Conservation (phyloP, 2,797 vertebrate genomes). For the Philypnodon macrostomus region DNA sequence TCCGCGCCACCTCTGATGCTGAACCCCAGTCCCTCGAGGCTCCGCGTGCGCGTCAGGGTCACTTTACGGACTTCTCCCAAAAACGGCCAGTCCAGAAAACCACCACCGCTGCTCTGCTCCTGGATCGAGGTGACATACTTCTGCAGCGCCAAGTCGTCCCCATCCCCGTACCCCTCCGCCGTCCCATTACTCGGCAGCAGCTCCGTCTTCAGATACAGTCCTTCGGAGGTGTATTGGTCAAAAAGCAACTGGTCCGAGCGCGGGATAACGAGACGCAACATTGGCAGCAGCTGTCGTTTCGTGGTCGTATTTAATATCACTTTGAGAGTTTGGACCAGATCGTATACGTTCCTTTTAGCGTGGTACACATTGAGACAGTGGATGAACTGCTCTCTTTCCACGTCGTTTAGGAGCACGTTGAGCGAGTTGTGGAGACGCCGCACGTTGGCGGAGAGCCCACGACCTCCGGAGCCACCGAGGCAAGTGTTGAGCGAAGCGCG, state of each 20-base stretch:
- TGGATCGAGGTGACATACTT: slow-evolving; percentile 44
- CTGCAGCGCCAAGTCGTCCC: slow-evolving; percentile 35
- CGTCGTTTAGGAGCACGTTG: slow-evolving; percentile 84
- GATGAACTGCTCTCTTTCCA: slow-evolving; percentile 88
- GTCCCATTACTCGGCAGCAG: slow-evolving; percentile 45
- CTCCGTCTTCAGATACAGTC: slow-evolving; percentile 82
- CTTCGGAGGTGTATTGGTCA: slow-evolving; percentile 93
- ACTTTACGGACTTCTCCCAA: slow-evolving; percentile 80
- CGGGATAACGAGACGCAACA: slow-evolving; percentile 91
- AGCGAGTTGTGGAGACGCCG: slow-evolving; percentile 88
- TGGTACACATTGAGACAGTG: slow-evolving; percentile 93
- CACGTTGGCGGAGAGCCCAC: slow-evolving; percentile 88
- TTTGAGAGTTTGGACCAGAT: slow-evolving; percentile 89
- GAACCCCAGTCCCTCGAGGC: slow-evolving; percentile 91
- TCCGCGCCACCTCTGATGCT: slow-evolving; percentile 94
- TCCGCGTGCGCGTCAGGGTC: slow-evolving; percentile 83
- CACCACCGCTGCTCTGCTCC: slow-evolving; percentile 30
- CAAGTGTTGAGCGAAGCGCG: slow-evolving; percentile 71
- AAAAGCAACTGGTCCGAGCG: slow-evolving; percentile 94
- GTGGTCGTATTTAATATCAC: slow-evolving; percentile 84
- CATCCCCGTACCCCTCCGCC: slow-evolving; percentile 35
- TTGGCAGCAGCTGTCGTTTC: slow-evolving; percentile 88
- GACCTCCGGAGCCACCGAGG: slow-evolving; percentile 62
- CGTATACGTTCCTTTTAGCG: slow-evolving; percentile 91
- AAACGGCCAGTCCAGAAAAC: slow-evolving; percentile 19